Evolutionary conservation across 2,888 invertebrate genomes (phyloP), one percentile per base, ranked within the genome.

Genomic region (Pilophorus perplexus): DNA sequence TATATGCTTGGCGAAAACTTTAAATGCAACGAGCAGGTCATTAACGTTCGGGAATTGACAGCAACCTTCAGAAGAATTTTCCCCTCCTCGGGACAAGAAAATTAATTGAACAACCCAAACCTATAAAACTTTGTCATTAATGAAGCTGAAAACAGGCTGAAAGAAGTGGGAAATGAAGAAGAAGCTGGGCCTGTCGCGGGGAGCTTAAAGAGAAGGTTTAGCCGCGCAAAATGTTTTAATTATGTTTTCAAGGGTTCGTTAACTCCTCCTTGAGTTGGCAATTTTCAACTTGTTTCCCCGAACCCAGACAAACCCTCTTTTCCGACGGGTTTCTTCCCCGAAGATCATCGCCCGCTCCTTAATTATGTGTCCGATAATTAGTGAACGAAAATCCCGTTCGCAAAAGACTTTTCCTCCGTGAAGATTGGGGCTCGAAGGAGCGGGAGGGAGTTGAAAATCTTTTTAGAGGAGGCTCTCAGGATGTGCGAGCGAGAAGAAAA

Each of bases 231-330:
- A 65, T 65, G 64, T 65, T 65, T 65, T 65, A 65, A 65, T 65
- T 65, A 65, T 65, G 64, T 65, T 65, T 65, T 54, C 54, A 38
- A 65, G 54, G 64, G 64, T 65, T 65, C 64, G 64, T 65, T 65
- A 65, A 65, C 64, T 65, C 64, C 54, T 54, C 52, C 64, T 65
- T 65, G 64, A 65, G 64, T 65, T 65, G 54, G 64, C 54, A 65
- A 65, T 65, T 65, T 65, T 65, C 64, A 62, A 62, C 37, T 62
- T 62, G 62, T 62, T 62, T 48, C n/a, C n/a, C n/a, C n/a, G n/a
- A n/a, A n/a, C n/a, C n/a, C n/a, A n/a, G n/a, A n/a, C n/a, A n/a
- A n/a, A n/a, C n/a, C n/a, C n/a, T n/a, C n/a, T n/a, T n/a, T n/a
- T n/a, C n/a, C n/a, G n/a, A n/a, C n/a, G n/a, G n/a, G n/a, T 28